These are phyloP conservation scores for Drosophila picticornis DNA, from an alignment of 2,888 invertebrate genomes.

Conservation along the genomic window DNA sequence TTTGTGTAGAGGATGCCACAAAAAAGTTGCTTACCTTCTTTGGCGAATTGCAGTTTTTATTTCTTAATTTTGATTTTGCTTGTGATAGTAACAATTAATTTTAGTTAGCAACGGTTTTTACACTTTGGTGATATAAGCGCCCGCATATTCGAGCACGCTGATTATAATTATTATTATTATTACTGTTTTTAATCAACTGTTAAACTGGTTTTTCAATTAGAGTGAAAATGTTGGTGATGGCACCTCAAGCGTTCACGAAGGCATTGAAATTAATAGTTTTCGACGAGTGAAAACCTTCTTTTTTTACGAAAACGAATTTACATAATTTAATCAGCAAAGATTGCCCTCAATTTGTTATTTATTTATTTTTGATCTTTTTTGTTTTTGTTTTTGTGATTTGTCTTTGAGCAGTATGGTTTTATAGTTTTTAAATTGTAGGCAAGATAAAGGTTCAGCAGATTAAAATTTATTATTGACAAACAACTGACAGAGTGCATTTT, in stretches of 20 bases:
- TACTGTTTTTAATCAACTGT: conserved; percentile 67
- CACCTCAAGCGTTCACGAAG: conserved; percentile 53
- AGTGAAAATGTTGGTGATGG: conserved; percentile 78
- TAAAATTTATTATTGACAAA: conserved; percentile 9
- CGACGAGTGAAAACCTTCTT: conserved; percentile 72
- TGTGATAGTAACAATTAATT: conserved; percentile 70
- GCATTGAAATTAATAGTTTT: conserved; percentile 59
- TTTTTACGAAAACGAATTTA: conserved; percentile 55
- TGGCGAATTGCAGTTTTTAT: conserved; percentile 52
- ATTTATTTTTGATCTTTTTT: background rate
- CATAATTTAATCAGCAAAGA: conserved; percentile 64
- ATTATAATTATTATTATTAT: conserved; percentile 58
- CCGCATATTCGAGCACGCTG: conserved; percentile 45
- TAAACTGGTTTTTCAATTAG: conserved; percentile 81
- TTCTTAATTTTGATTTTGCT: conserved; percentile 10
- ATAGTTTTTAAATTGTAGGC: conserved; percentile 51
- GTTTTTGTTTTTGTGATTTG: conserved; percentile 22
- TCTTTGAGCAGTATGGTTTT: conserved; percentile 34
- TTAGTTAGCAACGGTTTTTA: conserved; percentile 52
- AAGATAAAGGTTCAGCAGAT: conserved; percentile 40
- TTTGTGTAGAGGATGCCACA: conserved; percentile 50
- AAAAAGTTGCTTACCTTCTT: conserved; percentile 70
- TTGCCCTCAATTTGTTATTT: conserved; percentile 65
- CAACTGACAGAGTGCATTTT: background rate
- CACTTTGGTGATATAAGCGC: conserved; percentile 69